Percentiles rank a stretch among this genome's conserved stretches.
Conservation (phyloP, 2,888 invertebrate species). For the Biston betularia region DNA sequence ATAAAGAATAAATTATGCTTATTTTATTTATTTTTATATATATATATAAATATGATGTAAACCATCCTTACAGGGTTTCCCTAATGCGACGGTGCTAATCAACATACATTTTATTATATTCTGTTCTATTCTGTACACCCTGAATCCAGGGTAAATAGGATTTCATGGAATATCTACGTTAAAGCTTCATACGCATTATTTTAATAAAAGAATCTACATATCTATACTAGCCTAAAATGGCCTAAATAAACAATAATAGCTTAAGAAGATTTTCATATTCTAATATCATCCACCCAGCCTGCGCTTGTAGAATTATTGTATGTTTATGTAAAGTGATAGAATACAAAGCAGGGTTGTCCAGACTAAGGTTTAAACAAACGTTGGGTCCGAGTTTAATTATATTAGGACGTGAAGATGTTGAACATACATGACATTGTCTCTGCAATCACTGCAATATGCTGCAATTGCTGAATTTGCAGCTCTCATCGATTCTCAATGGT, state of each 20-base stretch:
- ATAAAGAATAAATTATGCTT: too few relatives aligned
- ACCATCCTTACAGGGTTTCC: too few relatives aligned
- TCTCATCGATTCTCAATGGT: constrained; percentile 40
- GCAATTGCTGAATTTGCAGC: constrained; percentile 33
- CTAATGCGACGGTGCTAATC: too few relatives aligned
- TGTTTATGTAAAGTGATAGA: constrained; percentile 17
- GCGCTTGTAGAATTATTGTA: constrained; percentile 6
- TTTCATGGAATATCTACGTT: neutral
- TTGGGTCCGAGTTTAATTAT: constrained; percentile 36
- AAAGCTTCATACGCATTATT: constrained; percentile 2
- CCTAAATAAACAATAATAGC: constrained; percentile 25
- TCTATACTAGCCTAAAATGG: constrained; percentile 7
- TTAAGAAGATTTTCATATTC: constrained; percentile 18
- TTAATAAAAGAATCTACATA: constrained; percentile 4
- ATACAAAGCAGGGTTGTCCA: constrained; percentile 9
- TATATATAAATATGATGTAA: too few relatives aligned
- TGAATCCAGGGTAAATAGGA: neutral
- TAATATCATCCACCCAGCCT: constrained; percentile 13
- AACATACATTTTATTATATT: too few relatives aligned
- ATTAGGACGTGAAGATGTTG: constrained; percentile 34
- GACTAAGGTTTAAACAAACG: constrained; percentile 16
- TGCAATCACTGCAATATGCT: constrained; percentile 38
- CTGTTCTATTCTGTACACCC: too few relatives aligned
- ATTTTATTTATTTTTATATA: too few relatives aligned
- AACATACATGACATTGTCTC: constrained; percentile 36